These are phyloP conservation scores for Mastomys natalensis DNA, from an alignment of 2,113 vertebrate species.

Conservation along the genomic window DNA sequence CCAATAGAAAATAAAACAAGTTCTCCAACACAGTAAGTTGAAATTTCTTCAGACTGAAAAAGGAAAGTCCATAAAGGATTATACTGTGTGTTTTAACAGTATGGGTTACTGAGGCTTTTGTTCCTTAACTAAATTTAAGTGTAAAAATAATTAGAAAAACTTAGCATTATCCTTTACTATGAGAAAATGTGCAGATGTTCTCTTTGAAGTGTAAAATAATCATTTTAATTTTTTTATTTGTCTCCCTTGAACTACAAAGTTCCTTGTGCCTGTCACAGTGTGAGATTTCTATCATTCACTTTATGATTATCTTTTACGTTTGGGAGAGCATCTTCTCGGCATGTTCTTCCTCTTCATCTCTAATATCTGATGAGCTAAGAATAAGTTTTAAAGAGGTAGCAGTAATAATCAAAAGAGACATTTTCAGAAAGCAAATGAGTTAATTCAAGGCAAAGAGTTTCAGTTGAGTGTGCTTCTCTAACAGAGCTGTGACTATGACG, in stretches of 20 bases:
- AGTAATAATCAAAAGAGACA: neutral
- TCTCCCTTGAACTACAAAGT: neutral
- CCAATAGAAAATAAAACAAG: neutral
- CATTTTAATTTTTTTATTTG: neutral
- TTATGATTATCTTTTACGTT: neutral
- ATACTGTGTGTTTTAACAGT: neutral
- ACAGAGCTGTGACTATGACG: neutral
- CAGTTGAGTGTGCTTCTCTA: neutral
- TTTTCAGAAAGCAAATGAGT: neutral
- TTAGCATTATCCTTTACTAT: neutral
- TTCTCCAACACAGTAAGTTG: neutral
- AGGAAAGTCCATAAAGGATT: neutral
- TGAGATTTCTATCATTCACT: neutral
- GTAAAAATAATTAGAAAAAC: neutral
- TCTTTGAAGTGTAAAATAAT: neutral
- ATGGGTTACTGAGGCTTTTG: neutral
- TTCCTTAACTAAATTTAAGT: neutral
- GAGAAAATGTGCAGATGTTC: neutral
- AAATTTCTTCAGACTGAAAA: neutral
- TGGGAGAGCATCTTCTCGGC: neutral
- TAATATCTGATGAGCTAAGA: neutral
- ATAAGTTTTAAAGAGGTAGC: neutral
- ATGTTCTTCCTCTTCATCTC: neutral
- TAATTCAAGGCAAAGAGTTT: slow-evolving; percentile 42
- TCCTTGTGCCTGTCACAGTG: neutral